Percentiles rank a stretch among this genome's conserved stretches.
Evolutionary conservation across 92 coral and sea anemone genomes (phyloP).

Genomic region (Siderastrea siderea): DNA sequence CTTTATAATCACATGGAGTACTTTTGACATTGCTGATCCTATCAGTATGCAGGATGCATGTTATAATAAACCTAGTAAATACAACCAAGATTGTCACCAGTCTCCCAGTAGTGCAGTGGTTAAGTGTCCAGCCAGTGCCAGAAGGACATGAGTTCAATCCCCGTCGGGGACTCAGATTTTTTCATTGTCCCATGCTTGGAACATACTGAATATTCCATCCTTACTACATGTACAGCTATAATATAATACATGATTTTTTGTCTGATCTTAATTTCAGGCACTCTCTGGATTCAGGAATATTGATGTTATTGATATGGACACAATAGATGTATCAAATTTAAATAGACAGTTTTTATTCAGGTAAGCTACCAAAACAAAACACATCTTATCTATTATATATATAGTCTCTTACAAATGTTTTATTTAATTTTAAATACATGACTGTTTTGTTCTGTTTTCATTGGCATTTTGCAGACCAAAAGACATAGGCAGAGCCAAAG

Average conservation of each 20-base stretch:
- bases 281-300: constrained; percentile 92
- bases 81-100: too few relatives aligned
- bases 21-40: too few relatives aligned
- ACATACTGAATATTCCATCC: too few relatives aligned
- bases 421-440: not conserved
- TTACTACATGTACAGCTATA: not conserved
- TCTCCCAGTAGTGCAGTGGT: too few relatives aligned
- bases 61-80: too few relatives aligned
- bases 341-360: constrained; percentile 97
- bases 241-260: not conserved
- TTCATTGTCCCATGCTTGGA: too few relatives aligned
- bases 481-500: constrained; percentile 95
- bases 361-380: constrained; percentile 40
- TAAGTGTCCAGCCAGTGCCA: too few relatives aligned
- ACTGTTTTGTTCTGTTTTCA: not conserved
- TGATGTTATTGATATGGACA: constrained; percentile 99
- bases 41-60: too few relatives aligned
- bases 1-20: too few relatives aligned
- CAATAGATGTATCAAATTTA: constrained; percentile 95
- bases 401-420: not conserved
- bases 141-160: too few relatives aligned
- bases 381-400: not conserved
- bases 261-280: constrained; percentile 68
- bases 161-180: too few relatives aligned
- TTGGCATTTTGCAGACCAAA: constrained; percentile 76